Evolutionary conservation across 2,888 invertebrate species (phyloP), one percentile per base, ranked within the genome.

Genomic region (Lasius platythorax): DNA sequence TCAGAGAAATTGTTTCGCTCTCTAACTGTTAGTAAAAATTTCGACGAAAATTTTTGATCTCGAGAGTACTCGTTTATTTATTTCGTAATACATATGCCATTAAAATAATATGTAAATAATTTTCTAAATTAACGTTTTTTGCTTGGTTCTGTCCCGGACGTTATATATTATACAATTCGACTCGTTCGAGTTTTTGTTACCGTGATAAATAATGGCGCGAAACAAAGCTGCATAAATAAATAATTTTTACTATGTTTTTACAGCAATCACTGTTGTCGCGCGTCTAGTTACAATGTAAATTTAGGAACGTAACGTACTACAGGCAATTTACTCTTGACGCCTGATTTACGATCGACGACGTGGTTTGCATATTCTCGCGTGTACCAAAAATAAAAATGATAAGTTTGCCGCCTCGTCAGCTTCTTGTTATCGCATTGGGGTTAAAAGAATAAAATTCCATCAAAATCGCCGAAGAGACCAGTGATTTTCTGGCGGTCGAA

Each of bases 401-500:
- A 66, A 33, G n/a, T 43, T 53, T 56, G 56, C 12, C 12, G 30
- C 23, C n/a, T 64, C 23, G 33, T 23, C 46, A 75, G 12, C 6
- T 66, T 18, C 6, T 63, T 43, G 43, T 75, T 63, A 75, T 73
- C 61, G 9, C 15, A 46, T n/a, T 4, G 23, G 4, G 1, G 23
- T 73, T 73, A 40, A 15, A 23, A 11, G 30, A 56, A 56, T 30
- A 74, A 23, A 63, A 46, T 23, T 33, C n/a, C n/a, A 9, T 30
- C 63, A 46, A 43, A 46, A 46, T 33, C n/a, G 33, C 3, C 11
- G 18, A 33, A 50, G 5, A 33, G 30, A 15, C 33, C 75, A 64
- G 33, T 64, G 23, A 64, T 75, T 64, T 75, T 75, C 23, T 33
- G 23, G 33, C 23, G 11, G 33, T 64, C 18, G 23, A 75, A 23